Percentiles rank a stretch among this genome's conserved stretches.
phyloP scores from a whole-genome alignment of 92 coral and sea anemone genomes.

The Parazoanthus atlanticus region DNA sequence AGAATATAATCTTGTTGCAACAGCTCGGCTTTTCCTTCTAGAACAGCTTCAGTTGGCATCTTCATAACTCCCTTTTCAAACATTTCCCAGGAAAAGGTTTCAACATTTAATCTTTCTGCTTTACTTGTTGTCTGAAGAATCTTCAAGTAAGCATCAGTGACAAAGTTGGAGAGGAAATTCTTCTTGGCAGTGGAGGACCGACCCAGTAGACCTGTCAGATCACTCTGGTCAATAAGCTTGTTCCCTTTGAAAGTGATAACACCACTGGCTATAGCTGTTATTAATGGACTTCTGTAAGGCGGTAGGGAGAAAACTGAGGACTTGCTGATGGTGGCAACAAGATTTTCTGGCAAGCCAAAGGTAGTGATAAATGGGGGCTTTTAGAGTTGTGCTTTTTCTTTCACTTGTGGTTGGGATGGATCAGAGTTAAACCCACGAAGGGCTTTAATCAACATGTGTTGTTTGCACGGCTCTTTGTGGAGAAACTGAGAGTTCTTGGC shows the following conservation, averaged over 20 bases:
- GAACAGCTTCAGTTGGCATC: constrained; percentile 10
- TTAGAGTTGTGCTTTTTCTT: neutral
- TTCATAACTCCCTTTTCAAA: constrained; percentile 15
- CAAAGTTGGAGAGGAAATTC: constrained; percentile 37
- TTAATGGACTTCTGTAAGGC: neutral
- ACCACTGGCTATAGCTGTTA: neutral
- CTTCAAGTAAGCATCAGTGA: constrained; percentile 33
- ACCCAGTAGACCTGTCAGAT: neutral
- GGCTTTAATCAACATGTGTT: constrained; percentile 16
- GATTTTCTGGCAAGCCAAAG: constrained; percentile 30
- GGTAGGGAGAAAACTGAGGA: neutral
- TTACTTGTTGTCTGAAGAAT: constrained; percentile 22
- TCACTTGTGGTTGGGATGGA: constrained; percentile 3
- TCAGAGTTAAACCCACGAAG: neutral
- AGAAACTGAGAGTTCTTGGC: constrained; percentile 10
- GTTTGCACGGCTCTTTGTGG: neutral
- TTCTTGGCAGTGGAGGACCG: neutral
- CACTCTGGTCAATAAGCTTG: neutral
- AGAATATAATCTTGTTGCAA: constrained; percentile 29
- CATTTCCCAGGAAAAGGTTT: constrained; percentile 37
- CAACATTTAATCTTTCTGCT: constrained; percentile 31
- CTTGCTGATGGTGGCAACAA: neutral
- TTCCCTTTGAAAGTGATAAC: neutral
- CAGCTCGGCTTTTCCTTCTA: neutral
- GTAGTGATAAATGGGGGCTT: constrained; percentile 1